Evolutionary conservation across 2,113 vertebrate species (phyloP).

Genomic region (Ictalurus furcatus): DNA sequence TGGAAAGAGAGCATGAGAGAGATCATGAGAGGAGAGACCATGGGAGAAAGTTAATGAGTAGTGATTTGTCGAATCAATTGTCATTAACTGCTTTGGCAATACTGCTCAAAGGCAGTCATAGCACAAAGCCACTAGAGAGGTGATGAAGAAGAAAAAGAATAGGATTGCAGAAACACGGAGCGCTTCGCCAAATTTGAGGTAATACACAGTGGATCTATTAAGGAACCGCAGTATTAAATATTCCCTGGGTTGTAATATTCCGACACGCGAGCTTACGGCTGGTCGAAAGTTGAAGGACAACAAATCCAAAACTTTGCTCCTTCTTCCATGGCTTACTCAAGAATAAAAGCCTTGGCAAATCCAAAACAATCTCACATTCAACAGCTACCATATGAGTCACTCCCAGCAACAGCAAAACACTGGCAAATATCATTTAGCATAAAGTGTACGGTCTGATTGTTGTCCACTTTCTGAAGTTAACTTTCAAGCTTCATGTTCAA

Average conservation of each 20-base stretch:
- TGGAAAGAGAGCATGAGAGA: background rate
- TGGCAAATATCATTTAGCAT: no score
- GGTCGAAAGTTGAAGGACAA: constrained; percentile 24
- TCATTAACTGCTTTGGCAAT: constrained; percentile 27
- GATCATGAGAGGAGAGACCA: constrained; percentile 13
- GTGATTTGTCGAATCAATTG: constrained; percentile 10
- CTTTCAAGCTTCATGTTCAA: background rate
- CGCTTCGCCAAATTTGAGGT: constrained; percentile 27
- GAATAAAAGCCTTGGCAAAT: background rate
- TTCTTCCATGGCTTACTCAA: background rate
- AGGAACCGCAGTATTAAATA: constrained; percentile 20
- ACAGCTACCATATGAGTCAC: background rate
- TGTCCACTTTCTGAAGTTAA: background rate
- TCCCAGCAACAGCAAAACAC: background rate
- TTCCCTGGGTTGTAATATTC: constrained; percentile 15
- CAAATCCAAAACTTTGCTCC: constrained; percentile 12
- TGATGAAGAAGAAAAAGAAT: background rate
- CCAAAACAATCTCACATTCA: background rate
- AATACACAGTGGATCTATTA: constrained; percentile 33
- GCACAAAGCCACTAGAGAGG: background rate
- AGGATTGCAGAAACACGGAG: constrained; percentile 24
- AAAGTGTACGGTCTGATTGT: background rate
- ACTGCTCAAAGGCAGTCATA: background rate
- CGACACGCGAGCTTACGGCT: constrained; percentile 3
- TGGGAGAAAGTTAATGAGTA: background rate